Evolutionary conservation across 2,888 invertebrate species (phyloP).

Genomic region (Trilocha varians): DNA sequence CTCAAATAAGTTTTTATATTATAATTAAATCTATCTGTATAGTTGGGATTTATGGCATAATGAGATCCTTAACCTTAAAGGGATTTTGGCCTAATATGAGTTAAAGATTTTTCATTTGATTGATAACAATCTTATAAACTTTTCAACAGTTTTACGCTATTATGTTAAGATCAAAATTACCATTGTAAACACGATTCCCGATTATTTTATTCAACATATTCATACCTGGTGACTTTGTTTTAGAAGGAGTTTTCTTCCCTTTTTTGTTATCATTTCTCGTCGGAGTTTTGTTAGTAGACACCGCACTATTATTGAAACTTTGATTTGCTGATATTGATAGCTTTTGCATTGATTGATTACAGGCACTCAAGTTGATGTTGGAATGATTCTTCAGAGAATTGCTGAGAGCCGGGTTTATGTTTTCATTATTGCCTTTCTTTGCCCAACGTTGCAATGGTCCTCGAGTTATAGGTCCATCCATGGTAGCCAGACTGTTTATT

Average conservation of each 20-base stretch:
- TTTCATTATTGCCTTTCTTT: slow-evolving; percentile 79
- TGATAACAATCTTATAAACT: no score
- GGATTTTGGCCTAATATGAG: no score
- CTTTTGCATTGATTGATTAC: slow-evolving; percentile 78
- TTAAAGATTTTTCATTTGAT: no score
- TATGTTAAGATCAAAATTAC: no score
- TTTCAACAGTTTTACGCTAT: no score
- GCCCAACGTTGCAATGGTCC: slow-evolving; percentile 87
- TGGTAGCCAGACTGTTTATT: slow-evolving; percentile 81
- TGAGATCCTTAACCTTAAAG: no score
- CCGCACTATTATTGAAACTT: slow-evolving; percentile 67
- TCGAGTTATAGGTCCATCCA: slow-evolving; percentile 85
- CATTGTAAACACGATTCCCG: not conserved
- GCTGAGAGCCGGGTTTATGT: slow-evolving; percentile 61
- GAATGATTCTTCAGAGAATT: slow-evolving; percentile 58
- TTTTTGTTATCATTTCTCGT: slow-evolving; percentile 65
- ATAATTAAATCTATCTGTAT: no score
- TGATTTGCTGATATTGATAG: slow-evolving; percentile 74
- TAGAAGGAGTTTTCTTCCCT: slow-evolving; percentile 79
- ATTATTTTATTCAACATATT: not conserved
- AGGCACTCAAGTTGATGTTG: slow-evolving; percentile 70
- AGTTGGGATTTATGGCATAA: no score
- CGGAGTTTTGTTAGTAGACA: slow-evolving; percentile 73
- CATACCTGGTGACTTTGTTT: slow-evolving; percentile 77
- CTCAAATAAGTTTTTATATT: no score